Base-by-base conservation (phyloP, 2,797 vertebrate species). In the Leptodactylus fallax region DNA sequence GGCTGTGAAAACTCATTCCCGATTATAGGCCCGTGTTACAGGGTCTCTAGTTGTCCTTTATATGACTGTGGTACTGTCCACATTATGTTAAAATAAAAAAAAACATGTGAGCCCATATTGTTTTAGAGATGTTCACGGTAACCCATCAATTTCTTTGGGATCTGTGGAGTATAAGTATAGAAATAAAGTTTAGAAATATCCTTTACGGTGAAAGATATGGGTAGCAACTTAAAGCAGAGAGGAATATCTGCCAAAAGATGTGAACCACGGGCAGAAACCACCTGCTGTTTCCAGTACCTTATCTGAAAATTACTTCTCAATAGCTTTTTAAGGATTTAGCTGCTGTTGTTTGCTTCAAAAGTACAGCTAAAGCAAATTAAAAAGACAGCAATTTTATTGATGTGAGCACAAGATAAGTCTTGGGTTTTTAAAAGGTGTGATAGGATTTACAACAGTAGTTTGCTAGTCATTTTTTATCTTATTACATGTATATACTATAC, bases 291-390 rank as follows among this genome's bases (percentile, higher is more conserved):
- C 36, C 76, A 77, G 60, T 84, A 51, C n/a, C 81, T 88, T 71
- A 88, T 79, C 74, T 21, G 27, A 84, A 81, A 84, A 88, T 79
- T 45, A 83, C 86, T 87, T 79, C 23, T 47, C n/a, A 84, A 84
- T 83, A 21, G 58, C 81, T 71, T 88, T 87, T 79, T 79, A 88
- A 65, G 55, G 78, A 81, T 74, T 81, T 87, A 81, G 58, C 23
- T 17, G 65, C 55, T 87, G 79, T 63, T 61, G n/a, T 23, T 51
- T 87, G 45, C 85, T 81, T 53, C 56, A 81, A 63, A 87, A 27
- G n/a, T 65, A 10, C 45, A 87, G 67, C 56, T 87, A 74, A 82
- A 67, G 17, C 25, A 81, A 82, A 82, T 77, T 77, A 58, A 81
- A 27, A 87, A 3, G 13, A 21, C 10, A 61, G 76, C 51, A 61